phyloP scores from a whole-genome alignment of 2,888 invertebrate species.

The Agrochola lota region DNA sequence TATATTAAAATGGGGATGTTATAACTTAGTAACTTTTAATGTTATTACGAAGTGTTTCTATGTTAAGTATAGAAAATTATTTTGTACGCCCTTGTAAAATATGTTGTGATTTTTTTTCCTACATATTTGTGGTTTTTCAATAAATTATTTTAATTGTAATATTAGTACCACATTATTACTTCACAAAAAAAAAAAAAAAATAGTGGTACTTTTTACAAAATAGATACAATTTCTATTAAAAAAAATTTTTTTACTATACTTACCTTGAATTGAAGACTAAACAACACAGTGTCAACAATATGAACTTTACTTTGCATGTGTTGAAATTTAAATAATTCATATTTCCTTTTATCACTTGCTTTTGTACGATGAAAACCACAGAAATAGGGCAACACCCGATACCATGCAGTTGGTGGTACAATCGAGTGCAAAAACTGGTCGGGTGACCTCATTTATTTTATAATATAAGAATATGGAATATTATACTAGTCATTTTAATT shows the following conservation, averaged over 20 bases:
- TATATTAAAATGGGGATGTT: neutral
- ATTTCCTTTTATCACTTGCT: slow-evolving; percentile 37
- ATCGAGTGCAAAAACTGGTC: slow-evolving; percentile 64
- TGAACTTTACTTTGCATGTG: slow-evolving; percentile 3
- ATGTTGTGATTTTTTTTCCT: no score
- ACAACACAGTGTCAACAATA: slow-evolving; percentile 28
- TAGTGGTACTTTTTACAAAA: neutral
- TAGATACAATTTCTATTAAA: neutral
- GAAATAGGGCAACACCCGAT: slow-evolving; percentile 29
- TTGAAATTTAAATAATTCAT: slow-evolving; percentile 30
- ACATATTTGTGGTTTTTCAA: no score
- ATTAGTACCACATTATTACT: neutral
- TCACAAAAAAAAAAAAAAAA: neutral
- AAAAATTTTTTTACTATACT: neutral
- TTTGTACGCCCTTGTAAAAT: neutral
- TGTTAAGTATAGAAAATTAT: no score
- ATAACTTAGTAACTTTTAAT: neutral
- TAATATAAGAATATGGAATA: neutral
- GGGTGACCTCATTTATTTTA: slow-evolving; percentile 28
- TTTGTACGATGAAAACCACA: slow-evolving; percentile 46
- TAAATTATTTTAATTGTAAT: neutral
- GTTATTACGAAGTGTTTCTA: neutral
- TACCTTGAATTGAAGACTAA: slow-evolving; percentile 5
- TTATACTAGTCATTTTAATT: no score
- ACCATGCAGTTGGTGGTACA: slow-evolving; percentile 30